Percentiles rank a stretch among this genome's conserved stretches.
Evolutionary conservation across 2,888 invertebrate genomes (phyloP).

Genomic region (Morpho achilles): DNA sequence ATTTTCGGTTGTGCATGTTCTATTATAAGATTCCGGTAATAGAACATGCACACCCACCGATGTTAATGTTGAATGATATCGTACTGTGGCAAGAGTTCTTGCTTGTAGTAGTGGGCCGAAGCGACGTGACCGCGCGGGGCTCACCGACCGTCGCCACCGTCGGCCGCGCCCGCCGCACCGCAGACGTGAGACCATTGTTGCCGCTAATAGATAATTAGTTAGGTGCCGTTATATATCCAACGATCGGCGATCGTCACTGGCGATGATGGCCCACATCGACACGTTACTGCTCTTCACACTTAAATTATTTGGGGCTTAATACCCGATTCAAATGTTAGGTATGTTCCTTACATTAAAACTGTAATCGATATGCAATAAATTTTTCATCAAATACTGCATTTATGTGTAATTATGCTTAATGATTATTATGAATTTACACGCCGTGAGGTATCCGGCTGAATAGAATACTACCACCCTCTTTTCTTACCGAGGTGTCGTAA

Average conservation of each 20-base stretch:
- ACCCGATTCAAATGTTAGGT: no score
- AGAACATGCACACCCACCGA: no score
- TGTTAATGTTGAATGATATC: slow-evolving; percentile 1
- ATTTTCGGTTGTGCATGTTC: no score
- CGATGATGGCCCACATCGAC: slow-evolving; percentile 45
- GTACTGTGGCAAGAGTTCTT: neutral
- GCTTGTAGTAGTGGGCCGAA: slow-evolving; percentile 6
- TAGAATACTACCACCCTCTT: no score
- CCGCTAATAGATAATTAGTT: slow-evolving; percentile 74
- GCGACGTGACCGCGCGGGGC: slow-evolving; percentile 37
- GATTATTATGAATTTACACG: no score
- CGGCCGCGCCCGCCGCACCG: slow-evolving; percentile 27
- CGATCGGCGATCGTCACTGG: slow-evolving; percentile 48
- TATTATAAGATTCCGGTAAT: no score
- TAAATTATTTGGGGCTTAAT: slow-evolving; percentile 18
- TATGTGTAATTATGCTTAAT: no score
- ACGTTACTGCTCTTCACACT: slow-evolving; percentile 45
- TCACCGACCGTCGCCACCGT: slow-evolving; percentile 1
- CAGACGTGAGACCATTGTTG: slow-evolving; percentile 72
- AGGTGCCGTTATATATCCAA: slow-evolving; percentile 66
- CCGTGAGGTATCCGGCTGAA: no score
- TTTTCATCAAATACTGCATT: no score
- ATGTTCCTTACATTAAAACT: no score
- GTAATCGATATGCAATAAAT: no score
- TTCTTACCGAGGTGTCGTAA: no score